These are phyloP conservation scores for Scaptomyza reducta DNA, from an alignment of 2,888 invertebrate genomes.

Conservation along the genomic window DNA sequence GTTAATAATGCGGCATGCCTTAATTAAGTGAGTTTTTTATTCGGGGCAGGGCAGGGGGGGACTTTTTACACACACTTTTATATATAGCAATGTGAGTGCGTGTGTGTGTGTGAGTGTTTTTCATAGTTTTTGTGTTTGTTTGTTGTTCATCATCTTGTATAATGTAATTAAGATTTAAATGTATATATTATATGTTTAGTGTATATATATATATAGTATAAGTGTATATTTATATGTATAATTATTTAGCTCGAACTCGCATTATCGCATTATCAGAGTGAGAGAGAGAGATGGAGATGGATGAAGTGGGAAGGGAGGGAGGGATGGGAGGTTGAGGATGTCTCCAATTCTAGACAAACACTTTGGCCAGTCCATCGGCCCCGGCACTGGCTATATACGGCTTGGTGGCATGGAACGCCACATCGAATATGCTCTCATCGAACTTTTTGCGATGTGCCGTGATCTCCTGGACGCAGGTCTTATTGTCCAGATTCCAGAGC, in stretches of 20 bases:
- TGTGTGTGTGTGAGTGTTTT: conserved; percentile 23
- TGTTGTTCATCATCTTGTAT: conserved; percentile 54
- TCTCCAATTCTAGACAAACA: conserved; percentile 90
- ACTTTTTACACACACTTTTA: conserved; percentile 18
- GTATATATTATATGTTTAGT: conserved; percentile 59
- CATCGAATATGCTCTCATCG: conserved; percentile 99
- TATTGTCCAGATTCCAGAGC: conserved; percentile 99
- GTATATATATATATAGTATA: conserved; percentile 48
- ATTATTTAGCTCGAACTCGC: conserved; percentile 77
- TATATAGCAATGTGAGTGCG: conserved; percentile 35
- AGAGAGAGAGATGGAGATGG: conserved; percentile 21
- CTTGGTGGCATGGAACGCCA: conserved; percentile 99
- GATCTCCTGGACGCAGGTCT: conserved; percentile 99
- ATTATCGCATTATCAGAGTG: conserved; percentile 57
- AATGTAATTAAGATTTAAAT: conserved; percentile 66
- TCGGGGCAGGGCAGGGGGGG: not conserved
- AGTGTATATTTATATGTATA: conserved; percentile 67
- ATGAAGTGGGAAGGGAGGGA: conserved; percentile 5
- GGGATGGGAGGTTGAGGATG: not conserved
- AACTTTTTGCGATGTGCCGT: conserved; percentile 99
- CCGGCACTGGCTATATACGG: conserved; percentile 99
- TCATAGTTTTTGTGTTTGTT: conserved; percentile 39
- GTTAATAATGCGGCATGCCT: conserved; percentile 46
- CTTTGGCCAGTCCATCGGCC: conserved; percentile 99
- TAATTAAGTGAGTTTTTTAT: conserved; percentile 38